Evolutionary conservation across 2,113 vertebrate species (phyloP).

Genomic region (Macrotus californicus): DNA sequence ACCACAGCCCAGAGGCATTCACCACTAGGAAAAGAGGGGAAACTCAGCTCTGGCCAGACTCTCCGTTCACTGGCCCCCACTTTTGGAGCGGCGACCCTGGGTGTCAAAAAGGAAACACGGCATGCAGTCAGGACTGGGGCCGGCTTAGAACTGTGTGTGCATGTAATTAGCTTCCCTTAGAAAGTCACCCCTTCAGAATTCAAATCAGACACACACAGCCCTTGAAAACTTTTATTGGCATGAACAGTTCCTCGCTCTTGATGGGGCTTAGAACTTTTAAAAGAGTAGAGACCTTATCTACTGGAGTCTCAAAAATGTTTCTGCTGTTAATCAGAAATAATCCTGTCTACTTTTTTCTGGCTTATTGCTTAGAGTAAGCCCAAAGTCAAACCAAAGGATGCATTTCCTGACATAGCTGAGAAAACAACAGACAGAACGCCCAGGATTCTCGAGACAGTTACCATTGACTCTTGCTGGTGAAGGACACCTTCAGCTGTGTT

Average conservation of each 20-base stretch:
- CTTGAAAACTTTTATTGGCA: slow-evolving; percentile 68
- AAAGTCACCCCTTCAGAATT: slow-evolving; percentile 11
- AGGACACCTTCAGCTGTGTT: slow-evolving; percentile 9
- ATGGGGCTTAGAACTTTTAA: slow-evolving; percentile 45
- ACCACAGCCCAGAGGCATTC: background rate
- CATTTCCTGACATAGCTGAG: slow-evolving; percentile 13
- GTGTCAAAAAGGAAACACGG: background rate
- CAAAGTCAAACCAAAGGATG: slow-evolving; percentile 52
- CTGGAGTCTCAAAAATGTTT: slow-evolving; percentile 56
- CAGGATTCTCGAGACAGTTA: background rate
- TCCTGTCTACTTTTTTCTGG: slow-evolving; percentile 41
- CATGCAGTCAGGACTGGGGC: background rate
- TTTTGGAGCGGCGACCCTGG: background rate
- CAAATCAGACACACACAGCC: slow-evolving; percentile 33
- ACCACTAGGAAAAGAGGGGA: background rate
- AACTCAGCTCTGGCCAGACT: background rate
- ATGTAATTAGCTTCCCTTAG: background rate
- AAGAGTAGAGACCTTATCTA: slow-evolving; percentile 42
- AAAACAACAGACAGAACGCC: background rate
- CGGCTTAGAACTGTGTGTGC: background rate
- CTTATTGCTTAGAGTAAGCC: slow-evolving; percentile 30
- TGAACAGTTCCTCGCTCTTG: slow-evolving; percentile 50
- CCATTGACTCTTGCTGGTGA: slow-evolving; percentile 39
- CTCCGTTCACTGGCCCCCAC: background rate
- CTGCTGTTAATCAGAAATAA: slow-evolving; percentile 62